Base-by-base conservation (phyloP, 2,113 vertebrate species). In the Pycnonotus jocosus region DNA sequence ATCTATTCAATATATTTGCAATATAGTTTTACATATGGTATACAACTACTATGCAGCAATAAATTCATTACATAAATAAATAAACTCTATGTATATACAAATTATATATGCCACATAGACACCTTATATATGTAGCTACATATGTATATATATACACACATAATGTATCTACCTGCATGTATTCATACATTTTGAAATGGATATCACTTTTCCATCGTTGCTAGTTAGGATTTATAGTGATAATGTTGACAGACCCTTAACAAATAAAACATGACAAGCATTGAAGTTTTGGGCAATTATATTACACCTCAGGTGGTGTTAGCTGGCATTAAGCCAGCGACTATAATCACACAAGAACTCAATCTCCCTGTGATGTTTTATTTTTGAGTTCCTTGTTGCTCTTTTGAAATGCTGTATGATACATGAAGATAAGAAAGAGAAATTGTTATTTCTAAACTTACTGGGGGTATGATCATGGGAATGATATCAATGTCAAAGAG, bases 221-320 rank as follows among this genome's bases (percentile, higher is more conserved):
- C 42, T 86, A 91, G 66, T 88, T 85, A 86, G 74, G 23, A 65
- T 81, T 91, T 72, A 30, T 25, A 80, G 66, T 40, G 62, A 76
- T 74, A 80, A 54, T 35, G 33, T 38, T 85, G 81, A 90, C 28
- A 90, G 53, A 73, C 4, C 19, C 22, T 90, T 86, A 95, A 87
- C 81, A 93, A 95, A 96, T 92, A 92, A 79, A 88, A 87, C 84
- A 95, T 85, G 93, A 95, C 91, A 94, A 58, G 74, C 58, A 15
- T 11, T 31, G 54, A 66, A 69, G 66, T 80, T 93, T 93, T 91
- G 87, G 71, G 66, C 62, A 92, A 95, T 92, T 90, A 85, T 9
- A 11, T 16, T 20, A 31, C 74, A 95, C 78, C 93, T 93, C 81
- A 91, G 91, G 91, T 94, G 93, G 62, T 82, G 74, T 28, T 51